Evolutionary conservation across 2,113 vertebrate species (phyloP).

Genomic region (Triplophysa rosa): DNA sequence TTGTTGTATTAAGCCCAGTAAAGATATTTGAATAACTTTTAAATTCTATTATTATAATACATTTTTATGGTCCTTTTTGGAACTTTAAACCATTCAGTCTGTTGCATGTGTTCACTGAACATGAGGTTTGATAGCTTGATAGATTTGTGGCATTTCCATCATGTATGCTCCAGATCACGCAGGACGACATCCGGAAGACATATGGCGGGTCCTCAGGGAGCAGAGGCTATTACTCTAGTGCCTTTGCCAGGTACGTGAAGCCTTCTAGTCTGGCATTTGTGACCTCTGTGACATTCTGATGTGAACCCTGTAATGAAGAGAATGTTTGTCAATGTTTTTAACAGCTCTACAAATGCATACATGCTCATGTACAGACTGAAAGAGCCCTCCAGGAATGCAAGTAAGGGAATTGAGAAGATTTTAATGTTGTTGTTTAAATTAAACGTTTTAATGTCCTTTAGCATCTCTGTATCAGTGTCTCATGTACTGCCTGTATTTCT

Average conservation of each 20-base stretch:
- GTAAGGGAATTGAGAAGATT: slow-evolving; percentile 74
- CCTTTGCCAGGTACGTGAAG: slow-evolving; percentile 91
- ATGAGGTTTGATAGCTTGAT: not conserved
- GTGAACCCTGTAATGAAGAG: not conserved
- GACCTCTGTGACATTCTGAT: not conserved
- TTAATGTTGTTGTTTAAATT: not conserved
- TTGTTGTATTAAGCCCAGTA: too few species aligned
- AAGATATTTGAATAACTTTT: too few species aligned
- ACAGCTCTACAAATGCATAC: slow-evolving; percentile 97
- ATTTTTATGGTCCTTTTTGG: too few species aligned
- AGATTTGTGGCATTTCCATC: not conserved
- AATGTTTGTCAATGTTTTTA: slow-evolving; percentile 20
- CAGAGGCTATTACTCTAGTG: slow-evolving; percentile 97
- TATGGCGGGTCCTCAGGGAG: slow-evolving; percentile 95
- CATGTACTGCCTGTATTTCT: not conserved
- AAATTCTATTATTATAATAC: not conserved
- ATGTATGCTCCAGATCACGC: slow-evolving; percentile 83
- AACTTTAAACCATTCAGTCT: not conserved
- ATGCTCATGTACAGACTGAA: slow-evolving; percentile 99
- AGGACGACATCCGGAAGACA: slow-evolving; percentile 98
- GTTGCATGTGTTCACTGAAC: not conserved
- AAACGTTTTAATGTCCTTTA: not conserved
- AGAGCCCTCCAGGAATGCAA: slow-evolving; percentile 91
- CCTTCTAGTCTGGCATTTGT: not conserved
- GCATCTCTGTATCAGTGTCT: not conserved